phyloP scores from a whole-genome alignment of 2,113 vertebrate species.

The Sus scrofa region T2T-Sscrofa CM000829.6:60439501-60440000 shows the following conservation, averaged over 20 bases:
- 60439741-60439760: background rate
- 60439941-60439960: background rate
- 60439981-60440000: background rate
- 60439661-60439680: background rate
- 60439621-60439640: background rate
- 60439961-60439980: background rate
- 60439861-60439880: background rate
- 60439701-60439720: background rate
- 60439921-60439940: background rate
- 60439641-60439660: background rate
- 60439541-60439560: background rate
- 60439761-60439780: background rate
- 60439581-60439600: conserved; percentile 11
- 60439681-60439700: background rate
- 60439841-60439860: conserved; percentile 1
- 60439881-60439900: background rate
- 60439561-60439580: background rate
- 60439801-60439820: background rate
- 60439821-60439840: background rate
- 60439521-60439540: background rate
- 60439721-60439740: background rate
- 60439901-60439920: background rate
- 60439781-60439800: conserved; percentile 1
- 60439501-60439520: background rate
- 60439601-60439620: background rate